Percentiles rank a stretch among this genome's conserved stretches.
phyloP scores from a whole-genome alignment of 1,140 invertebrate genomes.

The Holcopasites calliopsidis region DNA sequence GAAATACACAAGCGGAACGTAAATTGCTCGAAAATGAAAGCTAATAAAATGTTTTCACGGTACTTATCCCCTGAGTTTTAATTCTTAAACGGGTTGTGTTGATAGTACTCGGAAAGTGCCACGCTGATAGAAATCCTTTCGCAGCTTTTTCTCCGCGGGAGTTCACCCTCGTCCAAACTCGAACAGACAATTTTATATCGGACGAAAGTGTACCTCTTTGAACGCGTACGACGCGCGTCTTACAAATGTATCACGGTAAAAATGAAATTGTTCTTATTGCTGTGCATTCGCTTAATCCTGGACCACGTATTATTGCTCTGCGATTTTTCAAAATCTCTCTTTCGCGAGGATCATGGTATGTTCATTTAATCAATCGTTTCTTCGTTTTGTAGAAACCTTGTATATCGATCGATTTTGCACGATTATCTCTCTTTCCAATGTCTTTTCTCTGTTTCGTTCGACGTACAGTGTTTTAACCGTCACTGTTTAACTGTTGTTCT shows the following conservation, averaged over 20 bases:
- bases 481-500: background rate
- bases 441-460: conserved; percentile 1
- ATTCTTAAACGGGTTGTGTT: no score
- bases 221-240: background rate
- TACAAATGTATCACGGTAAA: conserved; percentile 1
- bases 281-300: conserved; percentile 19
- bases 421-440: background rate
- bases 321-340: background rate
- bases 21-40: background rate
- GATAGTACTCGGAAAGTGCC: no score
- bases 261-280: conserved; percentile 39
- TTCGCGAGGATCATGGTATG: background rate
- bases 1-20: background rate
- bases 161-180: background rate
- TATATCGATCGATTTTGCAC: background rate
- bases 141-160: background rate
- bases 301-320: conserved; percentile 52
- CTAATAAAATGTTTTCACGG: background rate
- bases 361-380: background rate
- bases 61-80: no score
- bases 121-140: background rate
- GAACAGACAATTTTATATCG: background rate
- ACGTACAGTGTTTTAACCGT: background rate
- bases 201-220: background rate
- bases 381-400: background rate